These are phyloP conservation scores for Caiman crocodilus DNA, from an alignment of 2,797 vertebrate species.

Conservation along the genomic window DNA sequence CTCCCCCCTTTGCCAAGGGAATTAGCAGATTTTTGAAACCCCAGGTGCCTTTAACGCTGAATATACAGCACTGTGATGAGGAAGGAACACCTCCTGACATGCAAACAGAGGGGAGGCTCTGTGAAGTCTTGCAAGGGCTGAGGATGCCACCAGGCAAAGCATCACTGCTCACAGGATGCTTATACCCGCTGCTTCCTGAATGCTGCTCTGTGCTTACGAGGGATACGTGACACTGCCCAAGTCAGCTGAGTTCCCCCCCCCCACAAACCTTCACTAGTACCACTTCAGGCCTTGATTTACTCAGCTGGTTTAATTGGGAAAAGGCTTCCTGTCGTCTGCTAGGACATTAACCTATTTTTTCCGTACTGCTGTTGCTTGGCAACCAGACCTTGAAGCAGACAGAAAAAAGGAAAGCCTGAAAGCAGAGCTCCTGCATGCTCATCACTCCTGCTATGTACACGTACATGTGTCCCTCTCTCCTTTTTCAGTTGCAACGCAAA, in stretches of 20 bases:
- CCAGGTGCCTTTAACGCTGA: neutral
- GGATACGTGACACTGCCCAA: neutral
- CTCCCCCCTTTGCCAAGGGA: neutral
- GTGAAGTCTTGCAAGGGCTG: neutral
- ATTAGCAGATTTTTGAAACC: neutral
- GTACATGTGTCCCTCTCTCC: neutral
- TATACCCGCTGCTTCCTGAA: neutral
- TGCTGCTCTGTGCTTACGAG: neutral
- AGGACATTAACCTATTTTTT: neutral
- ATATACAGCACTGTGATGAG: neutral
- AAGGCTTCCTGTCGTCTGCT: neutral
- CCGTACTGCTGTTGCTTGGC: neutral
- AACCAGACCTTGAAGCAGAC: constrained; percentile 3
- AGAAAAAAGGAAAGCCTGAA: neutral
- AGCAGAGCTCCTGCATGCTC: neutral
- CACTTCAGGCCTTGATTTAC: neutral
- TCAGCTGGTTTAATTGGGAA: neutral
- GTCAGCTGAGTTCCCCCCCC: neutral
- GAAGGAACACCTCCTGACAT: neutral
- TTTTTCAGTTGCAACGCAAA: neutral
- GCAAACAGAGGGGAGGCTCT: neutral
- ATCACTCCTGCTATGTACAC: neutral
- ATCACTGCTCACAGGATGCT: neutral
- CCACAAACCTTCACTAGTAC: neutral
- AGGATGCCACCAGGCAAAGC: neutral